These are phyloP conservation scores for Nezara viridula DNA, from an alignment of 2,888 invertebrate species.

Conservation along the genomic window DNA sequence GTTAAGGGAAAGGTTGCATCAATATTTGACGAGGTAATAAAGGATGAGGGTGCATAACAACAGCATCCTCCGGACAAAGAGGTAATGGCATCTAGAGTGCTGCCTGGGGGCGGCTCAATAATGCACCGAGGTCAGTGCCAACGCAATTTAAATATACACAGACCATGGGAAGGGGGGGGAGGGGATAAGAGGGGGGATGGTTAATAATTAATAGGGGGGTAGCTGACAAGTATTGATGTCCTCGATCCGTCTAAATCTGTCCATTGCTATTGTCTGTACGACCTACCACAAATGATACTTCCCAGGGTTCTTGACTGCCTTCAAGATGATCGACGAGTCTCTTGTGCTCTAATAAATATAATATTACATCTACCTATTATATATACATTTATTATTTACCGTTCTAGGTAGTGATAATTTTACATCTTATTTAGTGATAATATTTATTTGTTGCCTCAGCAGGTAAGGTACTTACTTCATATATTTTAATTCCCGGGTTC, in stretches of 20 bases:
- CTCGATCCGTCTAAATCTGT: conserved; percentile 32
- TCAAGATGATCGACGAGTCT: not conserved
- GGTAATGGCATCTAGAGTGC: conserved; percentile 37
- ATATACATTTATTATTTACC: not conserved
- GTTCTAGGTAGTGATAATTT: no score
- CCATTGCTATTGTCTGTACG: not conserved
- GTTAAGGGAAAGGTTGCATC: conserved; percentile 46
- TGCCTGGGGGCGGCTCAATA: conserved; percentile 44
- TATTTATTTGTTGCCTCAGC: no score
- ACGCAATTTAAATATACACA: conserved; percentile 43
- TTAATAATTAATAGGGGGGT: conserved; percentile 42
- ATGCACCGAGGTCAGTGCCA: conserved; percentile 44
- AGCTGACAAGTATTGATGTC: conserved; percentile 43
- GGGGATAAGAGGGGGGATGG: no score
- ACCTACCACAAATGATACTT: conserved; percentile 19
- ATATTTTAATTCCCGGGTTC: no score
- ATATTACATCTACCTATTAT: not conserved
- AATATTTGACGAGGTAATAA: conserved; percentile 47
- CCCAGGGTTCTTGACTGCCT: not conserved
- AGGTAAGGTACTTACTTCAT: no score
- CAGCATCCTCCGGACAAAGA: conserved; percentile 14
- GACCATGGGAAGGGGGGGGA: not conserved
- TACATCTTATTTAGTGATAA: no score
- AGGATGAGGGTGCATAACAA: conserved; percentile 46
- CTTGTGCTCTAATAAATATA: not conserved